A percentile compares a stretch with the other conserved stretches of the same genome.
Evolutionary conservation across 2,113 vertebrate species (phyloP).

Genomic region (Poeciliopsis turrubarensis): DNA sequence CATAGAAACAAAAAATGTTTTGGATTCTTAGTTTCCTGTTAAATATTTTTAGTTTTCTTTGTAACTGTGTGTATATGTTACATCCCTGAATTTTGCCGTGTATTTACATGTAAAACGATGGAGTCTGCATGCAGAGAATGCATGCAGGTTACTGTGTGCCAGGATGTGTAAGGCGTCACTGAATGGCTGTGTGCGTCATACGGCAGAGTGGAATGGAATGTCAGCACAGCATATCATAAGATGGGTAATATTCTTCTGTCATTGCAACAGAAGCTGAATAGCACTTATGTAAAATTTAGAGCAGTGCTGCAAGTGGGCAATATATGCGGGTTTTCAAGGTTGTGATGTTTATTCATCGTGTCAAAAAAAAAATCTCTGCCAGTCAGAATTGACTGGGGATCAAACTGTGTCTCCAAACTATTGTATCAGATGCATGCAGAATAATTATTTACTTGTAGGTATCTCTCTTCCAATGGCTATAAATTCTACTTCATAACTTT

Average conservation of each 20-base stretch:
- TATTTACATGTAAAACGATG: too few relatives aligned
- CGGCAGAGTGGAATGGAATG: not conserved
- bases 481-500: too few relatives aligned
- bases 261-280: not conserved
- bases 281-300: not conserved
- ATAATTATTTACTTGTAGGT: not conserved
- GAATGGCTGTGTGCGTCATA: slow-evolving; percentile 13
- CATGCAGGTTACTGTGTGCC: slow-evolving; percentile 21
- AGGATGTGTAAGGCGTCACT: slow-evolving; percentile 50
- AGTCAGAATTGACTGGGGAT: not conserved
- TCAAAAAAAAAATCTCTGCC: too few relatives aligned
- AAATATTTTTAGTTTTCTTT: too few relatives aligned
- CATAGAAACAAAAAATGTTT: too few relatives aligned
- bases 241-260: not conserved
- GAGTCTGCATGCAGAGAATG: not conserved
- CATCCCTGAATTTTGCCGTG: too few relatives aligned
- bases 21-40: too few relatives aligned
- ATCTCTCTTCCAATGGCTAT: too few relatives aligned
- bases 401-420: not conserved
- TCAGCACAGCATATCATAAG: not conserved
- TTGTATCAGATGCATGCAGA: not conserved
- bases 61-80: too few relatives aligned
- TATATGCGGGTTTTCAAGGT: not conserved
- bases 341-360: too few relatives aligned
- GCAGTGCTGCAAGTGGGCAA: not conserved